Base-by-base conservation (phyloP, 2,888 invertebrate species). In the Tetanocera ferruginea region DNA sequence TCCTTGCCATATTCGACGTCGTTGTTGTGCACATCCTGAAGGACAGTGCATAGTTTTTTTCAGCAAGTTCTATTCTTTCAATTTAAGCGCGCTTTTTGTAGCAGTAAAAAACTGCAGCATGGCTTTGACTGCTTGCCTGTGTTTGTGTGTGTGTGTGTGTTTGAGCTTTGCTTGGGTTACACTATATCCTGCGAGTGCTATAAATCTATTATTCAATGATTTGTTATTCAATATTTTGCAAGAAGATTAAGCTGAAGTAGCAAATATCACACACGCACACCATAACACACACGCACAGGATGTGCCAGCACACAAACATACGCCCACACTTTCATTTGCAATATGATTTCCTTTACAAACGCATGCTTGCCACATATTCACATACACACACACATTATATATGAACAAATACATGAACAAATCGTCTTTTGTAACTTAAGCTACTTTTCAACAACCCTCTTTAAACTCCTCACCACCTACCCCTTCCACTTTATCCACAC, bases 171-270 rank as follows among this genome's bases (percentile, higher is more conserved):
- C 62, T 55, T 57, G 17, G 62, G 66, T 81, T 83, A 83, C 82
- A 82, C 79, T 82, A 85, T 85, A 84, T 83, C 80, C 79, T 83
- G 80, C 83, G 82, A 84, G 85, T 83, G 83, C 82, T 82, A 86
- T 85, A 87, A 87, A 87, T 86, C 86, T 85, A 86, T 86, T 87
- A 86, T 84, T 82, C 81, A 84, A 86, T 86, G 87, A 86, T 88
- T 88, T 87, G 86, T 87, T 87, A 86, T 88, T 86, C 85, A 87
- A 87, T 87, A 87, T 87, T 87, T 86, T 87, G 85, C 84, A 84
- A 85, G 84, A 83, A 86, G 88, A 87, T 87, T 86, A 86, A 86
- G 84, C 87, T 84, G 82, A 84, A 84, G 85, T 84, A 57, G 64
- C 74, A 81, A 85, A 85, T 84, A 86, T 85, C 34, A 31, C 0